A percentile compares a stretch with the other conserved stretches of the same genome.
Conservation (phyloP, 2,888 invertebrate genomes). For the Axea sp. region DNA sequence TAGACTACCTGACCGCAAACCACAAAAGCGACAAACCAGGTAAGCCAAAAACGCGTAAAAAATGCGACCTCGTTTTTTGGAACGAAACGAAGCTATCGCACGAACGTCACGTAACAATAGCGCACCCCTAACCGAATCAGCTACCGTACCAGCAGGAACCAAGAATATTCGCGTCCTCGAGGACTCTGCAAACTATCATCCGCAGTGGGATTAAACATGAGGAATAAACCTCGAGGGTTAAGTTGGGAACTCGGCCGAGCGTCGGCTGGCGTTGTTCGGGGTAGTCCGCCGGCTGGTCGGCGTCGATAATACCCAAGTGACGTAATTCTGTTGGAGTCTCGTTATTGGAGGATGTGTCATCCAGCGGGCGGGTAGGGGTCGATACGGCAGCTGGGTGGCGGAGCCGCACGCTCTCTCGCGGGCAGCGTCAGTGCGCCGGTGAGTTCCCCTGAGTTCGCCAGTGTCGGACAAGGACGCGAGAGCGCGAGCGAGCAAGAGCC, state of each 20-base stretch:
- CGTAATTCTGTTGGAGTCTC: constrained; percentile 75
- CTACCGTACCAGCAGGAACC: not conserved
- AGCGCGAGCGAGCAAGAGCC: constrained; percentile 41
- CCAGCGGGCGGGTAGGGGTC: constrained; percentile 75
- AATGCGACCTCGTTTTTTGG: too few relatives aligned
- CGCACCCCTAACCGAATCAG: not conserved
- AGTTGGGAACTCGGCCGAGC: constrained; percentile 1
- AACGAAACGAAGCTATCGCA: too few relatives aligned
- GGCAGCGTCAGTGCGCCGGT: constrained; percentile 49
- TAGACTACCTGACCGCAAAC: not conserved
- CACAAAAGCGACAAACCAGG: not conserved
- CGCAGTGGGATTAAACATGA: constrained; percentile 13
- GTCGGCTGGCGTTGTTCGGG: constrained; percentile 17
- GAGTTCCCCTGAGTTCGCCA: constrained; percentile 57
- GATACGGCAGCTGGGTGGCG: constrained; percentile 72
- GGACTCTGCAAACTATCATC: not conserved
- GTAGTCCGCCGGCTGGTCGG: constrained; percentile 59
- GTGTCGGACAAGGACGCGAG: constrained; percentile 41
- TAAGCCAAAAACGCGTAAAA: too few relatives aligned
- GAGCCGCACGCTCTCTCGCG: constrained; percentile 48
- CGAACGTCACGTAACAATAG: too few relatives aligned
- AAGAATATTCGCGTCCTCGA: not conserved
- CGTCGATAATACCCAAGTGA: constrained; percentile 76
- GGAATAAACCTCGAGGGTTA: constrained; percentile 10
- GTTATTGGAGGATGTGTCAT: constrained; percentile 78